Evolutionary conservation across 2,113 vertebrate species (phyloP).

Genomic region (Tragelaphus imberbis): DNA sequence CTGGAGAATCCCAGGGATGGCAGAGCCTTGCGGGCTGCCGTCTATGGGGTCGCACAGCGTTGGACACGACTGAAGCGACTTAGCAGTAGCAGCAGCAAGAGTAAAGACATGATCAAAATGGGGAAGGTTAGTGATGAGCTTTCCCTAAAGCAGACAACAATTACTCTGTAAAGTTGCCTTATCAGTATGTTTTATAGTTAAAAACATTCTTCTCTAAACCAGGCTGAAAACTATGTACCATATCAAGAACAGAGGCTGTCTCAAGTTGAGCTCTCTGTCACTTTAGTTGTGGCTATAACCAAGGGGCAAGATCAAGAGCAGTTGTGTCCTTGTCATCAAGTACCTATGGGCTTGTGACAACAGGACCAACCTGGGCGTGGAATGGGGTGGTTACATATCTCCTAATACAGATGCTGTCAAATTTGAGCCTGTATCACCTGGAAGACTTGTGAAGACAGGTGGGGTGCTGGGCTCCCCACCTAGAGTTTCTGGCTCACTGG

Average conservation of each 20-base stretch:
- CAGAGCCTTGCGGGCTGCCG: too few species aligned
- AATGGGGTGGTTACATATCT: neutral
- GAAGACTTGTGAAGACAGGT: neutral
- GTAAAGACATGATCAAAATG: conserved; percentile 34
- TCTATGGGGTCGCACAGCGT: too few species aligned
- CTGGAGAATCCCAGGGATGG: too few species aligned
- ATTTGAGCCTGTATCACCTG: neutral
- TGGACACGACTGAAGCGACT: too few species aligned
- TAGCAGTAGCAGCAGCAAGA: neutral
- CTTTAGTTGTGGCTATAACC: neutral
- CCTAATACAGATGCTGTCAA: neutral
- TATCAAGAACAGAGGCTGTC: neutral
- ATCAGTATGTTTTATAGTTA: neutral
- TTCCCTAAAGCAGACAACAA: conserved; percentile 32
- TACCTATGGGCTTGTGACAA: too few species aligned
- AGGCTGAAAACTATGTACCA: neutral
- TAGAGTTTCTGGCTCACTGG: neutral
- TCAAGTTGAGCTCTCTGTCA: neutral
- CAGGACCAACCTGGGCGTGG: neutral
- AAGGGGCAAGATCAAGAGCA: neutral
- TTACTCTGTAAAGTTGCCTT: neutral
- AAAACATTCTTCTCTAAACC: neutral
- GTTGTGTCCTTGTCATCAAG: neutral
- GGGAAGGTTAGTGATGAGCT: conserved; percentile 10
- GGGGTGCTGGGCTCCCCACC: too few species aligned